These are phyloP conservation scores for Cydia splendana DNA, from an alignment of 1,140 invertebrate species.

Conservation along the genomic window DNA sequence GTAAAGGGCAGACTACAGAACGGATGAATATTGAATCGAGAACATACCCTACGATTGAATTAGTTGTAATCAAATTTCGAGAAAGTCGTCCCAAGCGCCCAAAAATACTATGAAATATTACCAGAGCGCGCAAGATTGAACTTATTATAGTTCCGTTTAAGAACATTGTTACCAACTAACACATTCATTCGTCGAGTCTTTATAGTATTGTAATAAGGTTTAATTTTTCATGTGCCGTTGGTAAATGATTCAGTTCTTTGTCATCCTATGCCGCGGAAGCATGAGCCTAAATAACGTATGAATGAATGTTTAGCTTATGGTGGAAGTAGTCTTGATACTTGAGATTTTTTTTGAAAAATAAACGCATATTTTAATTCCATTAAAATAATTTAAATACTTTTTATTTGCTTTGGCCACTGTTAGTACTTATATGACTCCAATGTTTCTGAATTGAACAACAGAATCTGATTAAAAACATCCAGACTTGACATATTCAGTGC, in stretches of 20 bases:
- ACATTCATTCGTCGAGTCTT: background rate
- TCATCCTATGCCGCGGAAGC: constrained; percentile 43
- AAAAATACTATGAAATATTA: constrained; percentile 18
- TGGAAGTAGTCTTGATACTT: constrained; percentile 46
- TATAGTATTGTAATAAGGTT: background rate
- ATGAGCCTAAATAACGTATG: constrained; percentile 51
- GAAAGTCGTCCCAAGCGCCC: background rate
- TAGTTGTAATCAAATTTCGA: background rate
- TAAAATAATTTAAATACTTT: too few species aligned
- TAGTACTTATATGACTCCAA: too few species aligned
- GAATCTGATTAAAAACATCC: too few species aligned
- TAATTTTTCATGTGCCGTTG: background rate
- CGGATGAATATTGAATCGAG: too few species aligned
- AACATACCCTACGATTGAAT: background rate
- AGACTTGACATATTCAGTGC: too few species aligned
- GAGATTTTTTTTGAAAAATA: background rate
- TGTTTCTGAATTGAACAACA: too few species aligned
- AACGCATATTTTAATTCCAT: too few species aligned
- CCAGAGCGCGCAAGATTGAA: constrained; percentile 1
- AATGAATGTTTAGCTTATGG: constrained; percentile 52
- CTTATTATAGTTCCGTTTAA: constrained; percentile 11
- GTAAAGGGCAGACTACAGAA: too few species aligned
- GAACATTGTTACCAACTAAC: background rate
- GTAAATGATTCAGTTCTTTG: constrained; percentile 48
- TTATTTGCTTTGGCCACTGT: too few species aligned